A percentile compares a stretch with the other conserved stretches of the same genome.
phyloP scores from a whole-genome alignment of 2,888 invertebrate genomes.

The Lydus trimaculatus region DNA sequence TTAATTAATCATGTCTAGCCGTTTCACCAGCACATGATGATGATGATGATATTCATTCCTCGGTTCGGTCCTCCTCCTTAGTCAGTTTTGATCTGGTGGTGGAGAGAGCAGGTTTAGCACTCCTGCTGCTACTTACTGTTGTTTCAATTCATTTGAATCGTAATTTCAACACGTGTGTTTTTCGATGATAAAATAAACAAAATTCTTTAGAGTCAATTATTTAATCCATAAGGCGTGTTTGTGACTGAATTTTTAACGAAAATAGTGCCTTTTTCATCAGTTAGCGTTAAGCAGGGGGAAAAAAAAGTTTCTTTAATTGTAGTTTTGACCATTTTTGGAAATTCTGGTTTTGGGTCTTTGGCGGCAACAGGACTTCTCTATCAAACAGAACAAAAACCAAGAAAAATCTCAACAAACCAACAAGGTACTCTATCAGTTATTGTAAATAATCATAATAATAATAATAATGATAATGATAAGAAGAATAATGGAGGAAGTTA shows the following conservation, averaged over 20 bases:
- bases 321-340: background rate
- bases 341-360: background rate
- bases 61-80: no score
- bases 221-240: no score
- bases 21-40: background rate
- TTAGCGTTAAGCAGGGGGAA: background rate
- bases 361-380: background rate
- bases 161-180: background rate
- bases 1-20: background rate
- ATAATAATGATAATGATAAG: background rate
- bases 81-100: background rate
- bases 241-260: no score
- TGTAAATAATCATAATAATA: background rate
- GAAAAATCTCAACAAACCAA: background rate
- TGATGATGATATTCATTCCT: no score
- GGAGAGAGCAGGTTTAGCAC: background rate
- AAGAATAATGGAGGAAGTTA: conserved; percentile 6
- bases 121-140: background rate
- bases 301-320: background rate
- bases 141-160: background rate
- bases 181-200: background rate
- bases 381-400: no score
- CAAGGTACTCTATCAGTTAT: background rate
- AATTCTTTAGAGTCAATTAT: no score
- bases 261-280: no score